These are phyloP conservation scores for Metacarcinus magister DNA, from an alignment of 2,888 invertebrate species.

Conservation along the genomic window DNA sequence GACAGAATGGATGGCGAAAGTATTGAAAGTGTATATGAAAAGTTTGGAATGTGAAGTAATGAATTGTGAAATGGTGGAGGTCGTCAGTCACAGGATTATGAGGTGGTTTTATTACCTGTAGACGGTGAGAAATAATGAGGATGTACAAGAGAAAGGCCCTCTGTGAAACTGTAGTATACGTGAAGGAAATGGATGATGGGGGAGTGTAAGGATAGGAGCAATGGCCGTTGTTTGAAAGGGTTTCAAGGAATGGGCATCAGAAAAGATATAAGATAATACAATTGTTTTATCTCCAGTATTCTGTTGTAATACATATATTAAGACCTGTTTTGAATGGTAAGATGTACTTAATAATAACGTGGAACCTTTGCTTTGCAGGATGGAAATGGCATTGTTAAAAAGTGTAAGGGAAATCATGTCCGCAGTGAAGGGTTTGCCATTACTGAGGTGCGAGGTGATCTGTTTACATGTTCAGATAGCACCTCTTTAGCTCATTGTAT, in stretches of 20 bases:
- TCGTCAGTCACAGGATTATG: too few species aligned
- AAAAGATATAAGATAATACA: background rate
- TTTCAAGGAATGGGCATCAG: background rate
- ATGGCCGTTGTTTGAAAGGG: background rate
- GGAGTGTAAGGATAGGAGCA: too few species aligned
- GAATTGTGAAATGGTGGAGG: too few species aligned
- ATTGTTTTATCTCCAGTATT: background rate
- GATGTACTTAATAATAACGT: background rate
- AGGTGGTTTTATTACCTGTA: too few species aligned
- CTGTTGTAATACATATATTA: background rate
- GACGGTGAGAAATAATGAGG: too few species aligned
- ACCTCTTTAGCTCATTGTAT: slow-evolving; percentile 79
- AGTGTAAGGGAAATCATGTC: slow-evolving; percentile 77
- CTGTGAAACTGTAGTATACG: background rate
- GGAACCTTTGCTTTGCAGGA: slow-evolving; percentile 63
- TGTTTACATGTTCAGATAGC: slow-evolving; percentile 77
- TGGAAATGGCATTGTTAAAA: slow-evolving; percentile 76
- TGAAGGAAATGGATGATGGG: too few species aligned
- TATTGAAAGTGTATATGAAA: too few species aligned
- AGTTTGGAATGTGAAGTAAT: too few species aligned
- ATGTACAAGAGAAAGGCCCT: background rate
- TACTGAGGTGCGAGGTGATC: slow-evolving; percentile 79
- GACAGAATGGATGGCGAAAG: too few species aligned
- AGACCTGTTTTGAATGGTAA: background rate
- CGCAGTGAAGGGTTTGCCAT: slow-evolving; percentile 77